A percentile compares a stretch with the other conserved stretches of the same genome.
These are phyloP conservation scores for Knipowitschia caucasica DNA, from an alignment of 2,797 vertebrate species.

Conservation along the genomic window DNA sequence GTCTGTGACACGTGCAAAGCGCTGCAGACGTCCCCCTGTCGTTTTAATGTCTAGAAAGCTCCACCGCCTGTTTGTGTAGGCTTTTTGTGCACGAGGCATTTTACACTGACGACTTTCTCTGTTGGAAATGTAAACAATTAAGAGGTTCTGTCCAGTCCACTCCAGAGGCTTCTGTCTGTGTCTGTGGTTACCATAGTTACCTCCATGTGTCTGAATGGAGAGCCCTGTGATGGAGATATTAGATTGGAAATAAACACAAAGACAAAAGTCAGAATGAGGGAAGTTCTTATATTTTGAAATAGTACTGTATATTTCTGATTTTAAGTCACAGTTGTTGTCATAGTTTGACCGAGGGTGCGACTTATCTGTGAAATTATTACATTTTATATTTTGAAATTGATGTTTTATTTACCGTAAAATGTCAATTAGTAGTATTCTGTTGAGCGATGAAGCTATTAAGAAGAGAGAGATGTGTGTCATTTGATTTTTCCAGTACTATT, in stretches of 20 bases:
- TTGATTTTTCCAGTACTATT: too few species aligned
- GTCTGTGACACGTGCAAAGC: conserved; percentile 33
- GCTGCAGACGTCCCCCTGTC: conserved; percentile 40
- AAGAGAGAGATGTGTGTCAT: too few species aligned
- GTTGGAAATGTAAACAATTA: conserved; percentile 58
- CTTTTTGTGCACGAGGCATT: conserved; percentile 60
- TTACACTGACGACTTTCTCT: conserved; percentile 18
- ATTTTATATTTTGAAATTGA: too few species aligned
- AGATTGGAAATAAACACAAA: conserved; percentile 56
- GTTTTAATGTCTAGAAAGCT: conserved; percentile 63
- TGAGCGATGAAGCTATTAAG: too few species aligned
- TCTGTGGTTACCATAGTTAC: conserved; percentile 21
- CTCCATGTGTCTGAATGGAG: conserved; percentile 40
- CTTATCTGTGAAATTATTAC: too few species aligned
- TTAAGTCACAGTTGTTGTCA: too few species aligned
- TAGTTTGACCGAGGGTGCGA: too few species aligned
- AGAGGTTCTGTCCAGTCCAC: conserved; percentile 53
- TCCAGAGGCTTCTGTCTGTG: conserved; percentile 62
- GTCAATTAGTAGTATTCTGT: too few species aligned
- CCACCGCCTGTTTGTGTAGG: conserved; percentile 35
- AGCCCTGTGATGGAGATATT: conserved; percentile 44
- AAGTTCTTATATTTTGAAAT: too few species aligned
- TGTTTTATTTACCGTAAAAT: too few species aligned
- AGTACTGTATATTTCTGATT: too few species aligned
- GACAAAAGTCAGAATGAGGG: conserved; percentile 66